A percentile compares a stretch with the other conserved stretches of the same genome.
Evolutionary conservation across 1,140 invertebrate species (phyloP).

Genomic region (Lepidostoma basale): DNA sequence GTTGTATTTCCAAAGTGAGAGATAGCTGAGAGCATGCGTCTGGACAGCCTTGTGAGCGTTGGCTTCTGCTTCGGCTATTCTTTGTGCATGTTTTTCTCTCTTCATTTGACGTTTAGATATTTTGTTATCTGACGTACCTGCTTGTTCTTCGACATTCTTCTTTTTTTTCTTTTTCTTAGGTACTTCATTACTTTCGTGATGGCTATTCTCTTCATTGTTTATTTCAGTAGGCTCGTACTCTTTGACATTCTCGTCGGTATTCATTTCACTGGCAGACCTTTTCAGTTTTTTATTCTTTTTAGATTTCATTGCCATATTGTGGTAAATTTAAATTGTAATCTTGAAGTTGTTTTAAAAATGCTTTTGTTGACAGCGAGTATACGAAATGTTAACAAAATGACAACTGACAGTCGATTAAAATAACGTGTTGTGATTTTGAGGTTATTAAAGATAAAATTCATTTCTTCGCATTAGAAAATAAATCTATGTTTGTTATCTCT

Average conservation of each 20-base stretch:
- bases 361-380: too few relatives aligned
- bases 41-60: constrained; percentile 57
- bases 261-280: constrained; percentile 1
- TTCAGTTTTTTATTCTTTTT: constrained; percentile 25
- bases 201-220: neutral
- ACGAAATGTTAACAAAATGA: too few relatives aligned
- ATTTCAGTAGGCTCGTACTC: neutral
- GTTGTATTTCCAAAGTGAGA: constrained; percentile 73
- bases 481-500: too few relatives aligned
- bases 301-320: constrained; percentile 1
- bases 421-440: too few relatives aligned
- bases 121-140: constrained; percentile 51
- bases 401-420: too few relatives aligned
- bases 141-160: constrained; percentile 40
- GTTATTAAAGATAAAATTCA: too few relatives aligned
- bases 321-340: too few relatives aligned
- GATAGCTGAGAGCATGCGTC: constrained; percentile 61
- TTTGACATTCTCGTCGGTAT: neutral
- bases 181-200: constrained; percentile 10
- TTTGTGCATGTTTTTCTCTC: constrained; percentile 54
- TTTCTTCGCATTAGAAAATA: too few relatives aligned
- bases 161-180: constrained; percentile 51
- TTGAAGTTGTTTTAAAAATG: too few relatives aligned
- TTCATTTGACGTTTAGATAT: constrained; percentile 59
- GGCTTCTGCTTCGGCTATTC: constrained; percentile 52